Evolutionary conservation across 2,888 invertebrate species (phyloP), one percentile per base, ranked within the genome.

Genomic region (Meiosimyza platycephala): DNA sequence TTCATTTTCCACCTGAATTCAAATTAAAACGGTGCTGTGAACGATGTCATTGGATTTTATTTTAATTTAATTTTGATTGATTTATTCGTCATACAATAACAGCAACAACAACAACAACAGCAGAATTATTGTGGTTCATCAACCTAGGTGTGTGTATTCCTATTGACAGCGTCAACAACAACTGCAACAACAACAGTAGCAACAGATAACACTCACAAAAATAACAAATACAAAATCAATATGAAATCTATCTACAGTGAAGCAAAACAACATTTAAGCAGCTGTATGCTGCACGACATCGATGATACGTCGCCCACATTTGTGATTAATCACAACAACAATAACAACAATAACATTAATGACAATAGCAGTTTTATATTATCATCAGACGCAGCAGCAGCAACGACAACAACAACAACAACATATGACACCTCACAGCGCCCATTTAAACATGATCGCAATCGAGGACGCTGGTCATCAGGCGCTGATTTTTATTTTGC

Each of bases 401-500:
- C 76, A 57, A 67, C 76, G 51, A 73, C 76, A 64, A 71, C 76
- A 65, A 67, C 76, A 55, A 72, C 76, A 40, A 78, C 76, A 40
- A 75, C 85, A 33, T 87, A 86, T 71, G 86, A 86, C 72, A 83
- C 83, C 57, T 78, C 86, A 73, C 81, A 85, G 54, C 82, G 81
- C 72, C 87, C 87, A 63, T 86, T 85, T 76, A 82, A 83, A 62
- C 83, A 83, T 71, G 86, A 86, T 73, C 81, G 81, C 64, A 76
- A 80, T 50, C 84, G 91, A 69, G 94, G 93, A 68, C 90, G 91
- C 72, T 95, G 94, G 94, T 91, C 90, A 68, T 92, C 88, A 77
- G 92, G 93, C 85, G 88, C 90, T 63, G 95, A 95, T 85, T 95
- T 94, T 84, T 88, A 95, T 71, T 89, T 95, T 75, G 93, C 94